Percentiles rank a stretch among this genome's conserved stretches.
These are phyloP conservation scores for Oceanodroma tethys DNA, from an alignment of 2,113 vertebrate species.

Conservation along the genomic window DNA sequence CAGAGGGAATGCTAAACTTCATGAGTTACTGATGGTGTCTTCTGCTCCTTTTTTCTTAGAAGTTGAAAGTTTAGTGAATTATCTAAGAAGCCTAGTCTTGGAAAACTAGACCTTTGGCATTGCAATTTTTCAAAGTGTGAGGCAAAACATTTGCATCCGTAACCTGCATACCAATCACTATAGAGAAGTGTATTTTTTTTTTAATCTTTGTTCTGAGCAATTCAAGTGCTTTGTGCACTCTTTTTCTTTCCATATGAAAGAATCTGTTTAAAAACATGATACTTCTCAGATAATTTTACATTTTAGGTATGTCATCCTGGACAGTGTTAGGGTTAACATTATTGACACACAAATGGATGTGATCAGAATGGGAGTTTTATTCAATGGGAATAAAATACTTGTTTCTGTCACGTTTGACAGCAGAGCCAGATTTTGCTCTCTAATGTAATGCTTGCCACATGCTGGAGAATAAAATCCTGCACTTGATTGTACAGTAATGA, in stretches of 20 bases:
- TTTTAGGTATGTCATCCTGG: conserved; percentile 12
- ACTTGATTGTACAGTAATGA: conserved; percentile 23
- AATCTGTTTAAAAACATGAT: neutral
- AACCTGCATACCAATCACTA: neutral
- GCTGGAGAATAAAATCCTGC: conserved; percentile 18
- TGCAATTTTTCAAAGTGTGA: neutral
- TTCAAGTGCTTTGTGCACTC: neutral
- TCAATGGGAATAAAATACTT: conserved; percentile 58
- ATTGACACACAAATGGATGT: conserved; percentile 36
- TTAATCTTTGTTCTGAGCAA: neutral
- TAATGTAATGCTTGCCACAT: conserved; percentile 46
- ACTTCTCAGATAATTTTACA: neutral
- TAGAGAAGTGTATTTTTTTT: neutral
- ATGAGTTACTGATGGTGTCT: neutral
- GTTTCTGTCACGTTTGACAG: conserved; percentile 64
- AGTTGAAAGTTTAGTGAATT: neutral
- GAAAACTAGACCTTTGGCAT: neutral
- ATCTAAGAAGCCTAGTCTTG: neutral
- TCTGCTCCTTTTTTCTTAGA: neutral
- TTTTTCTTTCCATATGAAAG: neutral
- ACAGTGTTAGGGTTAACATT: neutral
- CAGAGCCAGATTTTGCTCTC: conserved; percentile 32
- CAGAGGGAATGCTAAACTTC: neutral
- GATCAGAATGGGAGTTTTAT: conserved; percentile 40
- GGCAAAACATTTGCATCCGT: neutral